Percentiles rank a stretch among this genome's conserved stretches.
Conservation (phyloP, 2,797 vertebrate species). For the Epinephelus malabaricus region DNA sequence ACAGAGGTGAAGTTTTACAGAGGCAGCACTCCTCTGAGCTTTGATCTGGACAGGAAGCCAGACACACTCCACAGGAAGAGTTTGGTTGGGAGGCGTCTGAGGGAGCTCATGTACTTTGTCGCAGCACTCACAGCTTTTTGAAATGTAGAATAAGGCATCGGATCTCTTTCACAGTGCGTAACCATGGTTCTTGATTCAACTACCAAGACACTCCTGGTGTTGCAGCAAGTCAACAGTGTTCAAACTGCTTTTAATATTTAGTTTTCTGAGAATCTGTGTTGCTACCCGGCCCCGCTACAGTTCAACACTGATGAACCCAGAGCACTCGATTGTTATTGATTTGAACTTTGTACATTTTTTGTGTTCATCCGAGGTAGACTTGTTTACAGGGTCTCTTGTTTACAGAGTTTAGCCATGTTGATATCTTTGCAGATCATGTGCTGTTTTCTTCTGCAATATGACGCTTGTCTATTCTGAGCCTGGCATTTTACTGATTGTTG, state of each 20-base stretch:
- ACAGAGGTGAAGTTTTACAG: conserved; percentile 51
- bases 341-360: conserved; percentile 41
- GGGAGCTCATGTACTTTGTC: conserved; percentile 24
- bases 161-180: conserved; percentile 1
- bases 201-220: neutral
- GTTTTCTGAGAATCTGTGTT: conserved; percentile 11
- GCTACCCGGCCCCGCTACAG: neutral
- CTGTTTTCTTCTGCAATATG: conserved; percentile 76
- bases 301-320: conserved; percentile 2
- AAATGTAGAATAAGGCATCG: conserved; percentile 17
- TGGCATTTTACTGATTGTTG: conserved; percentile 67
- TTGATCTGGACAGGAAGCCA: conserved; percentile 73
- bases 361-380: conserved; percentile 5
- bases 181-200: neutral
- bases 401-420: conserved; percentile 24
- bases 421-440: conserved; percentile 64
- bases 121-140: neutral
- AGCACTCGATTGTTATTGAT: conserved; percentile 14
- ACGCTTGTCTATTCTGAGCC: conserved; percentile 81
- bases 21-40: conserved; percentile 41
- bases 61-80: conserved; percentile 56
- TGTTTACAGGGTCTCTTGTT: conserved; percentile 51
- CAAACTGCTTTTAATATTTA: neutral
- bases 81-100: conserved; percentile 36
- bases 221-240: neutral